These are phyloP conservation scores for Bradysia coprophila DNA, from an alignment of 1,140 invertebrate genomes.

Conservation along the genomic window DNA sequence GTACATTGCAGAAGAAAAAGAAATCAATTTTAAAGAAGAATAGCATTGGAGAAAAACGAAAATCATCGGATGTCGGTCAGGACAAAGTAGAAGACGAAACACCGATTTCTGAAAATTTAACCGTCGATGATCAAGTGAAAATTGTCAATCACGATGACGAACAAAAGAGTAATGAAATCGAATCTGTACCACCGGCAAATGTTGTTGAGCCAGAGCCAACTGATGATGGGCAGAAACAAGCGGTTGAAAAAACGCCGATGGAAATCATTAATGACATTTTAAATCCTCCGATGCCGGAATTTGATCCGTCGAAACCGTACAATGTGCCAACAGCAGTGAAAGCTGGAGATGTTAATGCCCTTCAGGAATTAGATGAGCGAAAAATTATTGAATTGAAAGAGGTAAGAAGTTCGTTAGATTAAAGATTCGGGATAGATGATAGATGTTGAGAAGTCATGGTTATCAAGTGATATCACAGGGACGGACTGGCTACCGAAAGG, in stretches of 20 bases:
- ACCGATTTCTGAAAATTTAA: too few relatives aligned
- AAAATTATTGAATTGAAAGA: slow-evolving; percentile 34
- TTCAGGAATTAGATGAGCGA: slow-evolving; percentile 30
- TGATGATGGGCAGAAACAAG: not conserved
- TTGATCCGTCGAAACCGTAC: slow-evolving; percentile 23
- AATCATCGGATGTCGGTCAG: not conserved
- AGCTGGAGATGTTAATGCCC: slow-evolving; percentile 22
- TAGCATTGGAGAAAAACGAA: not conserved
- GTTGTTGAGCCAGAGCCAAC: too few relatives aligned
- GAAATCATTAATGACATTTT: slow-evolving; percentile 27
- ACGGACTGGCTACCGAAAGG: too few relatives aligned
- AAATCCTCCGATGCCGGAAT: slow-evolving; percentile 21
- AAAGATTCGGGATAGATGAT: too few relatives aligned
- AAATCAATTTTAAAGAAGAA: not conserved
- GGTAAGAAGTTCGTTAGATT: slow-evolving; percentile 13
- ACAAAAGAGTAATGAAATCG: too few relatives aligned
- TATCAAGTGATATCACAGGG: too few relatives aligned
- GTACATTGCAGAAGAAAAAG: not conserved
- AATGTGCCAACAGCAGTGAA: slow-evolving; percentile 31
- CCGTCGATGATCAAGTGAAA: too few relatives aligned
- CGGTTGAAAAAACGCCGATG: slow-evolving; percentile 9
- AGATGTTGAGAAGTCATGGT: too few relatives aligned
- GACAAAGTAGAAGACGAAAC: too few relatives aligned
- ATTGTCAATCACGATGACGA: too few relatives aligned
- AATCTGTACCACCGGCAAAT: too few relatives aligned